A percentile compares a stretch with the other conserved stretches of the same genome.
Conservation (phyloP, 2,113 vertebrate species). For the Galemys pyrenaicus region DNA sequence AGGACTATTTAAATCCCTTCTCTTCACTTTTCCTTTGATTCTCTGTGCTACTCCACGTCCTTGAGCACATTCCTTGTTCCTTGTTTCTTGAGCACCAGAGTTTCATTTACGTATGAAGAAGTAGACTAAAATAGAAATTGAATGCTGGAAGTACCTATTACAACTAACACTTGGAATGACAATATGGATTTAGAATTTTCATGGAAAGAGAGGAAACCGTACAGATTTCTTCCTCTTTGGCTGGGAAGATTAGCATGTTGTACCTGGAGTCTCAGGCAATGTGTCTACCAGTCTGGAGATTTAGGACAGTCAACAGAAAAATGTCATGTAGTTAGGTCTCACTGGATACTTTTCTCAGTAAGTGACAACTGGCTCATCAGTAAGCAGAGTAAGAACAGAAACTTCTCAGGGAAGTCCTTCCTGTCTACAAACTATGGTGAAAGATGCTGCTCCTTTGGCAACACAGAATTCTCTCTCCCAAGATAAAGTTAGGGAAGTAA, state of each 20-base stretch:
- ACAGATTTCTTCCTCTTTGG: background rate
- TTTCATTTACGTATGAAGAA: background rate
- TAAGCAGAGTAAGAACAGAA: background rate
- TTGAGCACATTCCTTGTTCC: slow-evolving; percentile 20
- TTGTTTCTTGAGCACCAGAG: background rate
- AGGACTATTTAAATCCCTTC: background rate
- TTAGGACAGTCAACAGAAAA: background rate
- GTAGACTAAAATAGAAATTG: background rate
- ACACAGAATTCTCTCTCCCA: background rate
- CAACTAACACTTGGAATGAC: background rate
- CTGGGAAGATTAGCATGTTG: background rate
- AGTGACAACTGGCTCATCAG: background rate
- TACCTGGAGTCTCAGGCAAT: background rate
- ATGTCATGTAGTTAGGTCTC: background rate
- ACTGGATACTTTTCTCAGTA: slow-evolving; percentile 16
- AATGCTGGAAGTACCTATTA: background rate
- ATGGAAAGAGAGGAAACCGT: background rate
- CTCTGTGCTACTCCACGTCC: background rate
- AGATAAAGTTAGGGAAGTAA: background rate
- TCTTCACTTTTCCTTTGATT: background rate
- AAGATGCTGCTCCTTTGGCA: background rate
- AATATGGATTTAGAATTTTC: background rate
- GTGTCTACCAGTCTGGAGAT: background rate
- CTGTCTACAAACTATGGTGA: background rate
- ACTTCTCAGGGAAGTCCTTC: background rate